Evolutionary conservation across 2,113 vertebrate species (phyloP).

Genomic region (Ranitomeya imitator): DNA sequence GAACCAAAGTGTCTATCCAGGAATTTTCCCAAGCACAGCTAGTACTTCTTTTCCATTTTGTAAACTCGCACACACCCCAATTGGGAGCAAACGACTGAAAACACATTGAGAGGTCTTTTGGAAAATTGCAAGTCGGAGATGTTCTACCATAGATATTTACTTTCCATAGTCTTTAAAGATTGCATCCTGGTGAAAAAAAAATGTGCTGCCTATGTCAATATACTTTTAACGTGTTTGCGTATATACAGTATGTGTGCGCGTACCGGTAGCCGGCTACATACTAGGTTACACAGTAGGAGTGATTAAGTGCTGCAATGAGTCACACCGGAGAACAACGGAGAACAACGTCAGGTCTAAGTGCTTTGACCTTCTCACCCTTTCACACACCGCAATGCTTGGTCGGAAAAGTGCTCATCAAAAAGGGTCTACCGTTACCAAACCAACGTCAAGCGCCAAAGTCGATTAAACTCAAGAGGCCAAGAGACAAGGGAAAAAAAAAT

Average conservation of each 20-base stretch:
- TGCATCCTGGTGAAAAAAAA: no score
- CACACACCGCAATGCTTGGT: background rate
- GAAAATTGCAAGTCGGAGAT: background rate
- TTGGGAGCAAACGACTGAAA: background rate
- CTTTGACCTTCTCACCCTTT: conserved; percentile 18
- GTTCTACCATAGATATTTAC: background rate
- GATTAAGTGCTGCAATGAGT: background rate
- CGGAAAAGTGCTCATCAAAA: background rate
- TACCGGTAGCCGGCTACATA: background rate
- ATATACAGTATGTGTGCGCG: background rate
- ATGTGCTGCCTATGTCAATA: no score
- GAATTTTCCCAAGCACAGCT: background rate
- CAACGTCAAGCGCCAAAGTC: background rate
- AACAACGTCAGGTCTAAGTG: background rate
- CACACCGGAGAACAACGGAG: background rate
- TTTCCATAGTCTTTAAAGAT: no score
- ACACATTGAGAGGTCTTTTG: background rate
- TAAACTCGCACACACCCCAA: background rate
- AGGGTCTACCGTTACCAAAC: background rate
- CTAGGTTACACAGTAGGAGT: background rate
- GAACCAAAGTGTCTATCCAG: no score
- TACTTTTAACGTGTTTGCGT: no score
- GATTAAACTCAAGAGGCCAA: conserved; percentile 5
- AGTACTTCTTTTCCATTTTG: background rate
- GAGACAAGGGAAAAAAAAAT: background rate